A percentile compares a stretch with the other conserved stretches of the same genome.
Conservation (phyloP, 1,140 invertebrate genomes). For the Mycetomoellerius zeteki region DNA sequence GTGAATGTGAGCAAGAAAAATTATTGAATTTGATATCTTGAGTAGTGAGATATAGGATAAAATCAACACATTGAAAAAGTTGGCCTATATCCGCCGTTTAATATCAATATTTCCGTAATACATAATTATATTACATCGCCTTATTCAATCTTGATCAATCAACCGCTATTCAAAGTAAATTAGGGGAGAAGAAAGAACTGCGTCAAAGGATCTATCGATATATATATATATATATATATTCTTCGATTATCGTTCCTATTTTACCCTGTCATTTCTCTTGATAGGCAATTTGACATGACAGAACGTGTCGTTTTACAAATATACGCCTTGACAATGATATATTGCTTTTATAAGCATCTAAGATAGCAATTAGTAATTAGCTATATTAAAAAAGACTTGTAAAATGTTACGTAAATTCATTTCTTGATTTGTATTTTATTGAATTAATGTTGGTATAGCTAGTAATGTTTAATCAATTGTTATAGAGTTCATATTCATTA, state of each 20-base stretch:
- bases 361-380: too few species aligned
- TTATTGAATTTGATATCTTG: background rate
- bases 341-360: too few species aligned
- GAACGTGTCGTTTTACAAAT: slow-evolving; percentile 12
- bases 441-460: background rate
- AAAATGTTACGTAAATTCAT: slow-evolving; percentile 2
- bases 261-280: background rate
- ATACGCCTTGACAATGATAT: slow-evolving; percentile 8
- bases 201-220: slow-evolving; percentile 63
- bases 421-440: slow-evolving; percentile 19
- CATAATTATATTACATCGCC: slow-evolving; percentile 70
- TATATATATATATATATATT: too few species aligned
- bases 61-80: slow-evolving; percentile 38
- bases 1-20: background rate
- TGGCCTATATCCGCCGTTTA: background rate
- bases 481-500: slow-evolving; percentile 16
- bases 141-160: slow-evolving; percentile 76
- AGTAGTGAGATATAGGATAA: background rate
- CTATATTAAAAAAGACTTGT: background rate
- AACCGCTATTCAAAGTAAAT: slow-evolving; percentile 75
- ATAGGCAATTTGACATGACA: slow-evolving; percentile 34
- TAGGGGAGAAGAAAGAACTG: slow-evolving; percentile 58
- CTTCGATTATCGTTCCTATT: slow-evolving; percentile 27
- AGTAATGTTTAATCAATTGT: slow-evolving; percentile 15
- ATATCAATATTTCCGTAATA: slow-evolving; percentile 60